phyloP scores from a whole-genome alignment of 2,113 vertebrate species.

The Paramormyrops kingsleyae region DNA sequence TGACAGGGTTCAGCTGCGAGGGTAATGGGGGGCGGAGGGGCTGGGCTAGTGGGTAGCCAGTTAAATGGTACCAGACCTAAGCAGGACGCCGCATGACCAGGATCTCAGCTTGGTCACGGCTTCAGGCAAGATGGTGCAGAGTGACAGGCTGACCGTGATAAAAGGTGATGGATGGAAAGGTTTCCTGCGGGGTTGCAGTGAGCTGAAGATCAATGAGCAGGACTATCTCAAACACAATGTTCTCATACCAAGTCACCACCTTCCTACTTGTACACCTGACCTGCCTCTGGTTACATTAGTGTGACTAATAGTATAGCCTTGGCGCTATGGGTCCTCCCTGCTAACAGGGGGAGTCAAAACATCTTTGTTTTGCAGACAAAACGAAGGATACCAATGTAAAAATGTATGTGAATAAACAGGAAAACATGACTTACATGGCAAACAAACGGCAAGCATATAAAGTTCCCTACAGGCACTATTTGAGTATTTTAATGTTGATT shows the following conservation, averaged over 20 bases:
- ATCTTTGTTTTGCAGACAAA: not conserved
- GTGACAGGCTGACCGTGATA: not conserved
- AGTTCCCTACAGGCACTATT: not conserved
- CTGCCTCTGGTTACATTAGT: not conserved
- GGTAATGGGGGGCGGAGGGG: not conserved
- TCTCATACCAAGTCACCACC: not conserved
- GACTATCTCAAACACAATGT: not conserved
- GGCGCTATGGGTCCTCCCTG: not conserved
- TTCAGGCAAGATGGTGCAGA: not conserved
- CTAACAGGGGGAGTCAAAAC: not conserved
- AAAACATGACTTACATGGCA: not conserved
- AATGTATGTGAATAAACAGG: not conserved
- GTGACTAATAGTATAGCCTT: not conserved
- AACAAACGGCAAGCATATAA: not conserved
- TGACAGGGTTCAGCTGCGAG: not conserved
- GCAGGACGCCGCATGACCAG: not conserved
- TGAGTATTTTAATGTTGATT: not conserved
- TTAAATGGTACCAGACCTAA: not conserved
- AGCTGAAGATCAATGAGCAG: not conserved
- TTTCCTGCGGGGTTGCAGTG: not conserved
- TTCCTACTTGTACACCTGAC: not conserved
- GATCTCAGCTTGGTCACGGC: not conserved
- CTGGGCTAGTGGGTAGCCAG: not conserved
- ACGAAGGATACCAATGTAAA: not conserved
- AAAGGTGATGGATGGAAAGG: not conserved